phyloP scores from a whole-genome alignment of 2,797 vertebrate species.

The Prunella strophiata region DNA sequence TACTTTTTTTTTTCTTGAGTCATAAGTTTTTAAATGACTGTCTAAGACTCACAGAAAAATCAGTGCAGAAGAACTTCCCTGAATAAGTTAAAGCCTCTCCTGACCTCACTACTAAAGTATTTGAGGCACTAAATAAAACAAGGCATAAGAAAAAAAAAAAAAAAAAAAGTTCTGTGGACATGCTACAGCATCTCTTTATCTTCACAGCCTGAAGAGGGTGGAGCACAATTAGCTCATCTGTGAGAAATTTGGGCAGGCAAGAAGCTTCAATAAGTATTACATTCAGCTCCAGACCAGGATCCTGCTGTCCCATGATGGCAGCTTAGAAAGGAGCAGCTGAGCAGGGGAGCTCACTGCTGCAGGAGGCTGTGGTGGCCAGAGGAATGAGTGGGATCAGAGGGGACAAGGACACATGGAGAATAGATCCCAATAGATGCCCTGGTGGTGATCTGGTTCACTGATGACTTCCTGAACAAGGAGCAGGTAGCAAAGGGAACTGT shows the following conservation, averaged over 20 bases:
- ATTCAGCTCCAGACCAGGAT: background rate
- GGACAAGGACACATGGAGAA: background rate
- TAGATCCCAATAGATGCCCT: background rate
- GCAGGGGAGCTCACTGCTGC: background rate
- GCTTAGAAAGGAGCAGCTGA: background rate
- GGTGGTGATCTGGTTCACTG: background rate
- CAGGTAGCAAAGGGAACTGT: background rate
- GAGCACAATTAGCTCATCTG: constrained; percentile 41
- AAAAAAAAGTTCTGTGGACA: background rate
- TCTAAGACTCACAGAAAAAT: background rate
- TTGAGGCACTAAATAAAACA: constrained; percentile 28
- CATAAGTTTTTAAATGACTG: background rate
- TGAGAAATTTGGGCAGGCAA: constrained; percentile 24
- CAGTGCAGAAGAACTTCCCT: background rate
- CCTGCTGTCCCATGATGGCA: background rate
- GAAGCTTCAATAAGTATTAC: background rate
- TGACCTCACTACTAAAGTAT: constrained; percentile 43
- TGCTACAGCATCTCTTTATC: constrained; percentile 62
- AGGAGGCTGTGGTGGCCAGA: background rate
- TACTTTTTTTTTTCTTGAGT: background rate
- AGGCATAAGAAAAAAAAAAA: background rate
- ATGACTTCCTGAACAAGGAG: background rate
- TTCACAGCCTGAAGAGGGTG: constrained; percentile 45
- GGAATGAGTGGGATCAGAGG: background rate
- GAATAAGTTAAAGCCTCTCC: background rate